Conservation (phyloP, 2,888 invertebrate species). For the Junonia oenone region DNA sequence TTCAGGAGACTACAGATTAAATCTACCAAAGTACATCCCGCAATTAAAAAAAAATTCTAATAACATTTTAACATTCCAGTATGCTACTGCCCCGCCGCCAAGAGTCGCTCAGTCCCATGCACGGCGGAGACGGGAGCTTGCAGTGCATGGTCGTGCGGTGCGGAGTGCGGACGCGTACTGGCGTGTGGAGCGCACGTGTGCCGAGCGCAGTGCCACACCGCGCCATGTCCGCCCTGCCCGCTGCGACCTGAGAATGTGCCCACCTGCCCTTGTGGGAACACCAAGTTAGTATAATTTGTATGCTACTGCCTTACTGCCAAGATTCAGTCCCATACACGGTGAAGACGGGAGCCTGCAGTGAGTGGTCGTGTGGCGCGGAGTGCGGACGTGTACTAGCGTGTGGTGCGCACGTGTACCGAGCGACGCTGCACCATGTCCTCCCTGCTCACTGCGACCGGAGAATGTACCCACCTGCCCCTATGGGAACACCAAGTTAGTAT, state of each 20-base stretch:
- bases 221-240: constrained; percentile 87
- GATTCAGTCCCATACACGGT: no score
- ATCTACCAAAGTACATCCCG: no score
- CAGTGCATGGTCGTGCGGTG: constrained; percentile 81
- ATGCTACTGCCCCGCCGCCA: constrained; percentile 56
- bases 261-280: constrained; percentile 64
- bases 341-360: constrained; percentile 25
- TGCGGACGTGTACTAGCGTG: constrained; percentile 92
- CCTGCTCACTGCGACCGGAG: constrained; percentile 79
- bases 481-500: constrained; percentile 55
- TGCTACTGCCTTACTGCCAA: no score
- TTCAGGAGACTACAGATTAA: no score
- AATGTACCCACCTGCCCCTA: constrained; percentile 57
- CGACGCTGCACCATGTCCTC: constrained; percentile 89
- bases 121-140: constrained; percentile 33
- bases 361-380: constrained; percentile 83
- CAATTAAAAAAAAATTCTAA: no score
- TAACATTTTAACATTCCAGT: no score
- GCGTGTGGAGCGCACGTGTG: constrained; percentile 95
- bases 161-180: constrained; percentile 88
- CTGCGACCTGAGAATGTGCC: constrained; percentile 46
- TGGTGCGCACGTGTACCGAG: constrained; percentile 92
- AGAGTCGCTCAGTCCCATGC: constrained; percentile 50
- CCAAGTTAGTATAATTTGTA: no score
- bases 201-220: constrained; percentile 90